phyloP scores from a whole-genome alignment of 92 coral and sea anemone genomes.

The Zoanthus sansibaricus region DNA sequence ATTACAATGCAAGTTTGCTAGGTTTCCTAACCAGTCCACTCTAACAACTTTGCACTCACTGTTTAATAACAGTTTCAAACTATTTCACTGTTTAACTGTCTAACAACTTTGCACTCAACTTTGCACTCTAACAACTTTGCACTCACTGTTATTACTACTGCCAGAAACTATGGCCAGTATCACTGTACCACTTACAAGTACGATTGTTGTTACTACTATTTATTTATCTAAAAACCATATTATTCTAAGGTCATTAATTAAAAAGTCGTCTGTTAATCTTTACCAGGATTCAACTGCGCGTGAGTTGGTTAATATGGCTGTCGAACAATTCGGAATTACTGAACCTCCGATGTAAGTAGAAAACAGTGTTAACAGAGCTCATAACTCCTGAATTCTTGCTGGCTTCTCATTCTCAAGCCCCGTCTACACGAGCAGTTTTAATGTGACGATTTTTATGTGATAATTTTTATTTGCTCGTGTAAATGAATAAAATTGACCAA shows the following conservation, averaged over 20 bases:
- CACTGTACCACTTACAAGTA: not conserved
- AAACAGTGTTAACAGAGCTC: not conserved
- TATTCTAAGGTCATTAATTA: not conserved
- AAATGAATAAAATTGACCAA: too few species aligned
- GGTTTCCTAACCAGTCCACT: too few species aligned
- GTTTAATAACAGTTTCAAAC: too few species aligned
- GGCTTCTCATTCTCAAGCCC: too few species aligned
- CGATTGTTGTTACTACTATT: not conserved
- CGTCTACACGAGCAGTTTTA: too few species aligned
- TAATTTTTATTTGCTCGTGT: too few species aligned
- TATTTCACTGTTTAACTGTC: too few species aligned
- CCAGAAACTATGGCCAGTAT: not conserved
- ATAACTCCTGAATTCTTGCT: not conserved
- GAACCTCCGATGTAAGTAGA: slow-evolving; percentile 77
- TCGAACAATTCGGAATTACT: slow-evolving; percentile 87
- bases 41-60: too few species aligned
- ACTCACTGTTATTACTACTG: not conserved
- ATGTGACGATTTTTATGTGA: too few species aligned
- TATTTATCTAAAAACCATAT: not conserved
- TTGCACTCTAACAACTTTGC: too few species aligned
- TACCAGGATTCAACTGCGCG: slow-evolving; percentile 90
- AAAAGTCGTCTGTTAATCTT: not conserved
- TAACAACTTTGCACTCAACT: too few species aligned
- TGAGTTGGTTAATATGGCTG: slow-evolving; percentile 90
- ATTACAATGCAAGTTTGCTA: too few species aligned